These are phyloP conservation scores for Gibbula magus DNA, from an alignment of 2,888 invertebrate genomes.

Conservation along the genomic window DNA sequence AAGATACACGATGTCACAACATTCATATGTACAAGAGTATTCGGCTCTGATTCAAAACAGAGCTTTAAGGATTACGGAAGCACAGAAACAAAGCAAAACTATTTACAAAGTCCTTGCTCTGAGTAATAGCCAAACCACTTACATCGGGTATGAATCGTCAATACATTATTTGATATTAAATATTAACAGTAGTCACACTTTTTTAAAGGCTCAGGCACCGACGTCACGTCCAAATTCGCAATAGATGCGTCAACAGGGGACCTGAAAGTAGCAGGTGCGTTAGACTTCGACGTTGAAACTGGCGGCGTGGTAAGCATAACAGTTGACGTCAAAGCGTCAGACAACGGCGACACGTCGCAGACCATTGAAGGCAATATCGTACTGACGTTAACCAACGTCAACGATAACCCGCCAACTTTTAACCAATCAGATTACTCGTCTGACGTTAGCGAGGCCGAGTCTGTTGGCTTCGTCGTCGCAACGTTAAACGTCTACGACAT, in stretches of 20 bases:
- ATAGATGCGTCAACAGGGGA: not conserved
- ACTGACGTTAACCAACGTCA: not conserved
- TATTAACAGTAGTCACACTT: no score
- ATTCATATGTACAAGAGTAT: no score
- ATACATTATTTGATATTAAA: no score
- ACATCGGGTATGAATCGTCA: no score
- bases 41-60: no score
- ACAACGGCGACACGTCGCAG: not conserved
- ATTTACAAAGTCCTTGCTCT: no score
- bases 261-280: not conserved
- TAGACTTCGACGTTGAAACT: not conserved
- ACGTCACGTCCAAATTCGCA: not conserved
- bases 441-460: not conserved
- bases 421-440: not conserved
- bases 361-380: not conserved
- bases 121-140: no score
- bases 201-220: not conserved
- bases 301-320: not conserved
- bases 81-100: no score
- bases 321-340: not conserved
- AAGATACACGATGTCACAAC: no score
- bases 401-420: conserved; percentile 1
- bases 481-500: not conserved
- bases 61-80: no score
- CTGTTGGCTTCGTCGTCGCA: not conserved